Evolutionary conservation across 1,140 invertebrate genomes (phyloP).

Genomic region (Drosophila leontia): DNA sequence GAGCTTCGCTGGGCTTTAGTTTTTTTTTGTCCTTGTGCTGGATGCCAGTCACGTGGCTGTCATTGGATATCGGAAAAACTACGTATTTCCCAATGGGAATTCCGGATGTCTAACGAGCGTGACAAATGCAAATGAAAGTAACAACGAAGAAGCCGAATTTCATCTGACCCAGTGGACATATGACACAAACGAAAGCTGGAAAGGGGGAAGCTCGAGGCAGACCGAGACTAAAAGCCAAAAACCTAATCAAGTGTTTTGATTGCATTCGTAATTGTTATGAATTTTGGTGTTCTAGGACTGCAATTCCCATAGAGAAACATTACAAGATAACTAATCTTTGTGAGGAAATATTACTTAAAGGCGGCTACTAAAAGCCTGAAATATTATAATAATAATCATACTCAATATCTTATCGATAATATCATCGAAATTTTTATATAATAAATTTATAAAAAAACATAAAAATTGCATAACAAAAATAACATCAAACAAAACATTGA

Average conservation of each 20-base stretch:
- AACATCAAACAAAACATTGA: background rate
- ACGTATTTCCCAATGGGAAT: constrained; percentile 64
- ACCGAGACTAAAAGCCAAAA: constrained; percentile 15
- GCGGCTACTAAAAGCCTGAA: no score
- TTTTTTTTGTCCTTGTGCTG: background rate
- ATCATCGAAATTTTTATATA: no score
- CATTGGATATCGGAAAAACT: constrained; percentile 64
- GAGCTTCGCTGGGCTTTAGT: constrained; percentile 3
- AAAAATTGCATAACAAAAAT: no score
- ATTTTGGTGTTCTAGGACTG: background rate
- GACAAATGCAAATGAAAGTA: constrained; percentile 71
- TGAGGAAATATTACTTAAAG: background rate
- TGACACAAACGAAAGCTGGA: constrained; percentile 14
- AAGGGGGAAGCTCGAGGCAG: background rate
- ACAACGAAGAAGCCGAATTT: constrained; percentile 12
- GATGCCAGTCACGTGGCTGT: constrained; percentile 63
- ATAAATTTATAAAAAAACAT: no score
- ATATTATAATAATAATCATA: no score
- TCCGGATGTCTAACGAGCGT: constrained; percentile 65
- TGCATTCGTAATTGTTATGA: constrained; percentile 39
- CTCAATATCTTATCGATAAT: background rate
- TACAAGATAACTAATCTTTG: background rate
- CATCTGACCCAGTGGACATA: constrained; percentile 50
- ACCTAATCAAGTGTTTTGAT: constrained; percentile 44
- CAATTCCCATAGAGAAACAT: background rate